Base-by-base conservation (phyloP, 2,797 vertebrate genomes). In the Cirrhinus molitorella region DNA sequence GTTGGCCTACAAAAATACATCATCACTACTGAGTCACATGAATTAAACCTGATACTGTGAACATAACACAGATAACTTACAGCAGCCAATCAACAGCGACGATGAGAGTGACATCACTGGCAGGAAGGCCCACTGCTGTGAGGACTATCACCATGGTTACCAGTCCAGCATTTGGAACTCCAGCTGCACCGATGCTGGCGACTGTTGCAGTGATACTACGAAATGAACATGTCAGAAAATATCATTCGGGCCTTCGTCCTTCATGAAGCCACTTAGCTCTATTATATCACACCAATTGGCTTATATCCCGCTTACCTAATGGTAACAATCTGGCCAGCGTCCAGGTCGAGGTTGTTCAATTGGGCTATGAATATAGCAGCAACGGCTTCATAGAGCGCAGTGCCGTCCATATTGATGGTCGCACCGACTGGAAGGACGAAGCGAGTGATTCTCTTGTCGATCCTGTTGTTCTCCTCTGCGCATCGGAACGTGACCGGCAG, bases 81-180 rank as follows among this genome's bases (percentile, higher is more conserved):
- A 99, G 94, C 89, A 99, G 94, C 98, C 98, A 99, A 89, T 99
- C 98, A 13, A 99, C 98, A n/a, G 98, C 97, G 1, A 99, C 95
- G 84, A 99, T 97, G 66, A 99, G 94, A 74, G 98, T 99, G 89
- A 99, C 97, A 43, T 99, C 98, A 88, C 92, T 96, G 0, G 98
- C 96, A 0, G 98, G 98, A 84, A 99, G 93, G 68, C 98, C 98
- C 8, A 99, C 96, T 0, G 98, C 98, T 11, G 97, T 99, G 85
- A 99, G 91, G 67, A 99, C 98, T 3, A 99, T 99, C 89, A 99
- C 98, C 98, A 99, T 99, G 92, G 98, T 99, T 85, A 99, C 97
- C 79, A 99, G 93, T 67, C 98, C 98, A 0, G 98, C 98, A 25
- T 99, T 98, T 2, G 98, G 98, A 65, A 99, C 97, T 0, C 98